Evolutionary conservation across 2,888 invertebrate species (phyloP).

Genomic region (Hesperia comma): DNA sequence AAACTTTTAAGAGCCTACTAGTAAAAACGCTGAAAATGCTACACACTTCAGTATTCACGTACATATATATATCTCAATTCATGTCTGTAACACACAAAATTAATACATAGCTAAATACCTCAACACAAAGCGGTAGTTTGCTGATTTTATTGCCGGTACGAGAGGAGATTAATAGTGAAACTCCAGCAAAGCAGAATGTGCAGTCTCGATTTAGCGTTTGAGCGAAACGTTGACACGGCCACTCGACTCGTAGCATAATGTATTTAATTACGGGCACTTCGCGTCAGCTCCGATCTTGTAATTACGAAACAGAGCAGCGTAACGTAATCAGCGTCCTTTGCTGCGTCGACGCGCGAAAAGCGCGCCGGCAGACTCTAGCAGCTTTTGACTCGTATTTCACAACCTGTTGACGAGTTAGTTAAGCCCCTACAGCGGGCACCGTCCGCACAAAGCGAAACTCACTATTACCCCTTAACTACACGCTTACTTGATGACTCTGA

Average conservation of each 20-base stretch:
- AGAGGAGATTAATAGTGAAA: constrained; percentile 1
- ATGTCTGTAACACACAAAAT: too few relatives aligned
- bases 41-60: too few relatives aligned
- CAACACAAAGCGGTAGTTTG: background rate
- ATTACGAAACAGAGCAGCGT: constrained; percentile 73
- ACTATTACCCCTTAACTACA: constrained; percentile 48
- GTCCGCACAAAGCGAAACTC: constrained; percentile 63
- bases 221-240: constrained; percentile 45
- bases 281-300: constrained; percentile 77
- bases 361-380: constrained; percentile 62
- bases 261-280: constrained; percentile 78
- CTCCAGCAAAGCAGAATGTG: constrained; percentile 30
- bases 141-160: background rate
- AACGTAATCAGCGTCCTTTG: constrained; percentile 79
- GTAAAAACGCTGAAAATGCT: too few relatives aligned
- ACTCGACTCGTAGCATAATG: constrained; percentile 64
- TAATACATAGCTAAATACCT: too few relatives aligned
- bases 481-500: constrained; percentile 40
- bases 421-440: constrained; percentile 65
- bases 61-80: too few relatives aligned
- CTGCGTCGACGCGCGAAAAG: constrained; percentile 68
- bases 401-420: constrained; percentile 80
- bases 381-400: constrained; percentile 76
- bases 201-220: constrained; percentile 29
- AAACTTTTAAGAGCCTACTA: too few relatives aligned